Base-by-base conservation (phyloP, 2,797 vertebrate genomes). In the Galago senegalensis region DNA sequence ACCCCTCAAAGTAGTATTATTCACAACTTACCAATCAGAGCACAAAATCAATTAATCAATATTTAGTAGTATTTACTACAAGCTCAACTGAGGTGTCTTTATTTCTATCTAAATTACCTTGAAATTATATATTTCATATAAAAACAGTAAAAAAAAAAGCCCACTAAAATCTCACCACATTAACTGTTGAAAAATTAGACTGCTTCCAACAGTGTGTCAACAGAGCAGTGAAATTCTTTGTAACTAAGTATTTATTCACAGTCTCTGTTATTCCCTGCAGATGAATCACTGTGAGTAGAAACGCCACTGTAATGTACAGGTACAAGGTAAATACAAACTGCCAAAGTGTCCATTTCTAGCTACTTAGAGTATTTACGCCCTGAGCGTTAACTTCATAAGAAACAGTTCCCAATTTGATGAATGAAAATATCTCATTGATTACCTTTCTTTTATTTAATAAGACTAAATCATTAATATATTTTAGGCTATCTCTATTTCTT, bases 101-200 rank as follows among this genome's bases (percentile, higher is more conserved):
- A 56, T 82, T 75, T 87, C 56, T 43, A 37, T 67, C 90, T 72
- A 87, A 70, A 77, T 87, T 75, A 95, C 72, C 76, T 86, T 89
- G 61, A 88, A 89, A 90, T 94, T 14, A 85, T 49, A 63, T 60
- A 70, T 37, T 76, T 86, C 79, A 93, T 5, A 81, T 37, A 76
- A 86, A 77, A 77, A 29, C 49, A 92, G 17, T 91, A 80, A 40
- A 90, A 12, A 69, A 46, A 94, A 65, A 79, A 20, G 0, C 29
- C 27, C 2, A 63, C 16, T 91, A 31, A 94, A 94, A 80, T 87
- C 12, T 94, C 8, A 89, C 7, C 23, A 75, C 7, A 25, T 87
- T 84, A 87, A 49, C 5, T 89, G 40, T 27, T 83, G 27, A 90
- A 94, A 92, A 73, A 69, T 86, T 40, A 75, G 37, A 95, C 8